Conservation (phyloP, 2,113 vertebrate species). For the Poecile atricapillus region DNA sequence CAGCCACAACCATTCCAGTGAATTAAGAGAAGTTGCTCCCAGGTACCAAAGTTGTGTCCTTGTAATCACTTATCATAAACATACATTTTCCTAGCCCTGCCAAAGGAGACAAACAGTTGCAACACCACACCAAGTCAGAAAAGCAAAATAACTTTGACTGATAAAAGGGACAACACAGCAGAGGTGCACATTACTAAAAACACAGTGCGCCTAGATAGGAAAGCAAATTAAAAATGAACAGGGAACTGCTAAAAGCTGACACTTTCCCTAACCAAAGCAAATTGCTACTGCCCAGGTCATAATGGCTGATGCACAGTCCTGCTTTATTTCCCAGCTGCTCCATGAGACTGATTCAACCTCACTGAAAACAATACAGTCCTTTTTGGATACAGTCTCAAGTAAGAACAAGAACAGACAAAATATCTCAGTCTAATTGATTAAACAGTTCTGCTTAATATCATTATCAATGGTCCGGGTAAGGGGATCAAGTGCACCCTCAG, state of each 20-base stretch:
- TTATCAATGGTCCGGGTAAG: neutral
- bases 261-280: neutral
- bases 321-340: neutral
- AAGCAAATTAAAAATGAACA: constrained; percentile 27
- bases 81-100: neutral
- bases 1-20: fast-evolving
- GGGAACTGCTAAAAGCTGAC: neutral
- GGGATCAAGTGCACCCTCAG: neutral
- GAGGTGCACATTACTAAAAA: neutral
- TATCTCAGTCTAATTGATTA: neutral
- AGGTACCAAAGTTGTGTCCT: neutral
- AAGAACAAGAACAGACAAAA: neutral
- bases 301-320: neutral
- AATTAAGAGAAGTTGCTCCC: neutral
- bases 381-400: neutral
- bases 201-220: neutral
- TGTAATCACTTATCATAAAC: neutral
- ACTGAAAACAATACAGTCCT: neutral
- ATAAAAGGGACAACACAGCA: neutral
- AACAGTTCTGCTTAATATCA: neutral
- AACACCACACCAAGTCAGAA: neutral
- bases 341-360: neutral
- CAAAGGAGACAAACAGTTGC: neutral
- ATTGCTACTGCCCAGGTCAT: neutral
- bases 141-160: constrained; percentile 8